phyloP scores from a whole-genome alignment of 1,140 invertebrate genomes.

The Globodera rostochiensis region DNA sequence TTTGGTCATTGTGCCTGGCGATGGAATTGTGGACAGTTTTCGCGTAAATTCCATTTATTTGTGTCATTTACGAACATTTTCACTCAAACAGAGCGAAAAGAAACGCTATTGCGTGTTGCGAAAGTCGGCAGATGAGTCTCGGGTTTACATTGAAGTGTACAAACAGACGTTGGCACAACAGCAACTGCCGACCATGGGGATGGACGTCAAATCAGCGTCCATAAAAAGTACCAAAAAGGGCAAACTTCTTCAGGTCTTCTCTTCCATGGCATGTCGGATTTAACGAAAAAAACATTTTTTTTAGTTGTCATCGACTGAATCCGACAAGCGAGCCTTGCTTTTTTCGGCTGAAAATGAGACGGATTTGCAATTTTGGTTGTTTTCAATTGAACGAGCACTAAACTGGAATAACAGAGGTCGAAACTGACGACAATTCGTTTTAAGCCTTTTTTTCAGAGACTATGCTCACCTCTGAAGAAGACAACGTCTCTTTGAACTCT shows the following conservation, averaged over 20 bases:
- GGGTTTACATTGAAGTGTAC: slow-evolving; percentile 38
- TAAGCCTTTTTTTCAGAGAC: not conserved
- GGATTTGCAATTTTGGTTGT: slow-evolving; percentile 42
- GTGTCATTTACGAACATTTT: not conserved
- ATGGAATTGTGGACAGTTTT: slow-evolving; percentile 52
- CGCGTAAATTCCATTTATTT: slow-evolving; percentile 24
- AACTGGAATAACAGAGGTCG: slow-evolving; percentile 40
- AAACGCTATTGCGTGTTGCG: slow-evolving; percentile 49
- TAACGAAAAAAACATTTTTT: not conserved
- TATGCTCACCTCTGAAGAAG: slow-evolving; percentile 30
- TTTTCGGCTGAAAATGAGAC: slow-evolving; percentile 38
- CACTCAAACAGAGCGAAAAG: slow-evolving; percentile 34
- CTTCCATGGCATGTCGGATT: no score
- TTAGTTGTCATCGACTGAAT: slow-evolving; percentile 8
- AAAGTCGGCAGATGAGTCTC: slow-evolving; percentile 29
- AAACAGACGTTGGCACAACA: slow-evolving; percentile 39
- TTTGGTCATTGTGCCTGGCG: slow-evolving; percentile 50
- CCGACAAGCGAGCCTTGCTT: slow-evolving; percentile 39
- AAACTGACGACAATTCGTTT: not conserved
- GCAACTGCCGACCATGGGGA: slow-evolving; percentile 23
- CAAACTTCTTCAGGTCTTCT: slow-evolving; percentile 49
- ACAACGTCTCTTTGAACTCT: slow-evolving; percentile 33
- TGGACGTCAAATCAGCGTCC: slow-evolving; percentile 50
- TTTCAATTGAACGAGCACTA: slow-evolving; percentile 44
- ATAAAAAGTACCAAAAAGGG: slow-evolving; percentile 56